Evolutionary conservation across 2,113 vertebrate genomes (phyloP), one percentile per base, ranked within the genome.

Genomic region (Struthio camelus): DNA sequence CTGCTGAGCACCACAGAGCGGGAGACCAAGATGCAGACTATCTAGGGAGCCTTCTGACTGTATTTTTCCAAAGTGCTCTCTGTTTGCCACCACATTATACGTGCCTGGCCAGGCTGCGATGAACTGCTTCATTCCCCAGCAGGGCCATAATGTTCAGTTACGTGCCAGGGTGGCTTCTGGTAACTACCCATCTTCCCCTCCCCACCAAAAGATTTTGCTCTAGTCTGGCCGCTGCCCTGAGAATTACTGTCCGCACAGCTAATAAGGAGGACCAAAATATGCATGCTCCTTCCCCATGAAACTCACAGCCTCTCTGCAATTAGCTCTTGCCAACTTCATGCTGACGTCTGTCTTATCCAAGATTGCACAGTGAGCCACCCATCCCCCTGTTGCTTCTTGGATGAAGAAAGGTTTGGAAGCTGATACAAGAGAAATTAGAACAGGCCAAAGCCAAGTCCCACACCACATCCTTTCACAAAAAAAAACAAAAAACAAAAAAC

Each of bases 401-500:
- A 80, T 46, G 64, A 51, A 82, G 93, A 53, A 66, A 89, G 54
- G 81, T 94, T 70, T 94, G 75, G 81, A 93, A 96, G 85, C 36
- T 56, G 91, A 91, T 91, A 62, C 36, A 59, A 85, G 81, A 56
- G 75, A 77, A 90, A 66, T 18, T 73, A 80, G 93, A 87, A 54
- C 66, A 77, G 67, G 38, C 75, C 75, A 66, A 85, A 91, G 51
- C 93, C 81, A 64, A 75, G 66, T 78, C 62, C 81, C 64, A 78
- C 20, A 83, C 94, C 94, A 94, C 95, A 96, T 96, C 93, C 91
- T 90, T 94, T 94, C 51, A 79, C 40, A 54, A 30, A 81, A 65
- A 59, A 34, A 15, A 10, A 25, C 9, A 19, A 46, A 36, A 20
- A 4, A 14, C n/a, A n/a, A n/a, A n/a, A n/a, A n/a, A n/a, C n/a